phyloP scores from a whole-genome alignment of 2,888 invertebrate species.

The Mythimna vitellina region DNA sequence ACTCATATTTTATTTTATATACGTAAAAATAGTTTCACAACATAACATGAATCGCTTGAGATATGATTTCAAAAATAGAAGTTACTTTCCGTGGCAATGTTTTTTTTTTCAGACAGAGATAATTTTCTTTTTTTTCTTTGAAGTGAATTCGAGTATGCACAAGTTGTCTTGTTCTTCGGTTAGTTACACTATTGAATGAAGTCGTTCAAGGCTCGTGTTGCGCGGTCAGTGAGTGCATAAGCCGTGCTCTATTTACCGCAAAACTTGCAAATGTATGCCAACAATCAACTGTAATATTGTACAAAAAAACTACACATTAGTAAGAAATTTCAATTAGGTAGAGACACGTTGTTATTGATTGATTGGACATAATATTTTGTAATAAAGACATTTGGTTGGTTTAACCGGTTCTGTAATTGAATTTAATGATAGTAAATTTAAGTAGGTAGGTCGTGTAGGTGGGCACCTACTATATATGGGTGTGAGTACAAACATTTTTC shows the following conservation, averaged over 20 bases:
- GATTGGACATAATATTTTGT: slow-evolving; percentile 33
- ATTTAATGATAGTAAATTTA: slow-evolving; percentile 1
- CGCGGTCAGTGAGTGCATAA: slow-evolving; percentile 65
- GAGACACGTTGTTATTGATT: slow-evolving; percentile 12
- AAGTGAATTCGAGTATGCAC: slow-evolving; percentile 16
- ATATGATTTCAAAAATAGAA: slow-evolving; percentile 11
- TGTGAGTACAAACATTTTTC: neutral
- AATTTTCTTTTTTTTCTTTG: neutral
- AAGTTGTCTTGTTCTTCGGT: slow-evolving; percentile 44
- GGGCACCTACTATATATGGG: neutral
- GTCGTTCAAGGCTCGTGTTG: slow-evolving; percentile 74
- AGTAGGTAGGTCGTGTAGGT: slow-evolving; percentile 2
- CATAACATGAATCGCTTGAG: neutral
- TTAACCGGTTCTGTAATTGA: neutral
- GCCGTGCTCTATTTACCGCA: slow-evolving; percentile 71
- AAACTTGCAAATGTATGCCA: slow-evolving; percentile 50
- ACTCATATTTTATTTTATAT: slow-evolving; percentile 8
- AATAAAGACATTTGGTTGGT: slow-evolving; percentile 24
- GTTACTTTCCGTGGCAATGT: too few relatives aligned
- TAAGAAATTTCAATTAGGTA: slow-evolving; percentile 13
- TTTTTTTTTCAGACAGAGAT: neutral
- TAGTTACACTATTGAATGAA: slow-evolving; percentile 68
- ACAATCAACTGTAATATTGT: slow-evolving; percentile 20
- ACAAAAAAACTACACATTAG: slow-evolving; percentile 5
- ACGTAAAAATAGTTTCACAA: neutral